Conservation (phyloP, 2,113 vertebrate species). For the Noctilio leporinus region DNA sequence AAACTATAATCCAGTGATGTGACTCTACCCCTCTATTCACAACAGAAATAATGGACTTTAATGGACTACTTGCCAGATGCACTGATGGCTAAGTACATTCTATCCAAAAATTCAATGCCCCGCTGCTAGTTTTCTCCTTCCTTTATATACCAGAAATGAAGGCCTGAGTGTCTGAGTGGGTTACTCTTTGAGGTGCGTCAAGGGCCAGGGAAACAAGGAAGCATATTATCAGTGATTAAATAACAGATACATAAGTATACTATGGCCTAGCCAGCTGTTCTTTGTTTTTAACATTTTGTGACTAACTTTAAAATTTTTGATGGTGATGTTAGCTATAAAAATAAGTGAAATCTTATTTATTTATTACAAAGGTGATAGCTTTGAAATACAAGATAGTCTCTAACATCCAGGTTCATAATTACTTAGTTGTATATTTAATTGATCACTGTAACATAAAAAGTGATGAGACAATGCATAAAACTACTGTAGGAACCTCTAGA, state of each 20-base stretch:
- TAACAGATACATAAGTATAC: not conserved
- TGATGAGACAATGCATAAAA: not conserved
- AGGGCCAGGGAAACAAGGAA: not conserved
- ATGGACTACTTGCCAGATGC: not conserved
- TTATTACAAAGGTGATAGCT: not conserved
- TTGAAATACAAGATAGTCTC: not conserved
- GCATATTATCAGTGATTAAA: not conserved
- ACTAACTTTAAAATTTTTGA: not conserved
- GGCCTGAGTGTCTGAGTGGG: not conserved
- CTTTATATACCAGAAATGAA: not conserved
- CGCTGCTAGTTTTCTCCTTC: not conserved
- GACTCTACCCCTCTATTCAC: not conserved
- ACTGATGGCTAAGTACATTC: not conserved
- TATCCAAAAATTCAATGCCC: not conserved
- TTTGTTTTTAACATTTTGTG: not conserved
- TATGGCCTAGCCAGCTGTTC: not conserved
- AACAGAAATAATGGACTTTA: not conserved
- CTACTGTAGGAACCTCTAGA: not conserved
- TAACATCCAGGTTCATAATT: not conserved
- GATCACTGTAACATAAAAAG: not conserved
- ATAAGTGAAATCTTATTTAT: not conserved
- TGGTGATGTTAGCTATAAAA: not conserved
- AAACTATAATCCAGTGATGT: not conserved
- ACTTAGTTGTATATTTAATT: not conserved
- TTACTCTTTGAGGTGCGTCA: not conserved